Evolutionary conservation across 2,113 vertebrate genomes (phyloP), one percentile per base, ranked within the genome.

Genomic region (Boleophthalmus pectinirostris): DNA sequence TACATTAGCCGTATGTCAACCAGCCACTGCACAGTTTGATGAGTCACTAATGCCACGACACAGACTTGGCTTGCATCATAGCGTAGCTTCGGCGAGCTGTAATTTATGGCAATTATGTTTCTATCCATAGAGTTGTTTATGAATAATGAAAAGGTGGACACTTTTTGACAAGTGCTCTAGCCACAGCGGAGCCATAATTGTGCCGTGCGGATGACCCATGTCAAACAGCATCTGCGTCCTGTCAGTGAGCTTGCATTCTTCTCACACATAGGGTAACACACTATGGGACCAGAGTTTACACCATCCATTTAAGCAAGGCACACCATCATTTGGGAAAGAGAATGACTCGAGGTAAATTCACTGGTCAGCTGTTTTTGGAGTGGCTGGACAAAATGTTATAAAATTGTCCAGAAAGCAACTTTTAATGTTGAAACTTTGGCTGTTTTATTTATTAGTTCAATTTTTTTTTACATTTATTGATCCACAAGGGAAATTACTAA

Each of bases 141-240:
- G 83, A 85, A 85, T 88, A 82, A 88, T 82, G 70, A 85, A 84
- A 74, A 69, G 72, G 35, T 77, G 75, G 83, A 81, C 68, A 54
- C 76, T 85, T 70, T 61, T 63, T 79, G 75, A 57, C 67, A 64
- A 64, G 43, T 81, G 68, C 70, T 70, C 64, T 72, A 49, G 73
- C 71, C 45, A 66, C 80, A 83, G 76, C 79, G 70, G 69, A 80
- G 66, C 79, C 74, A 77, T 78, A 60, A 86, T 82, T 82, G 79
- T 79, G 69, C 82, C 74, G 83, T 84, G 49, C 47, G 72, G 63
- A 58, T 83, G 86, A 92, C 88, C 81, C 77, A 20, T 77, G 85
- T 85, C 84, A 85, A 79, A 74, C 35, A 18, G 74, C 83, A 87
- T 86, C 87, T 87, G 88, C 82, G 73, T 80, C 65, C 74, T 80